Evolutionary conservation across 2,113 vertebrate species (phyloP).

Genomic region (Clinocottus analis): DNA sequence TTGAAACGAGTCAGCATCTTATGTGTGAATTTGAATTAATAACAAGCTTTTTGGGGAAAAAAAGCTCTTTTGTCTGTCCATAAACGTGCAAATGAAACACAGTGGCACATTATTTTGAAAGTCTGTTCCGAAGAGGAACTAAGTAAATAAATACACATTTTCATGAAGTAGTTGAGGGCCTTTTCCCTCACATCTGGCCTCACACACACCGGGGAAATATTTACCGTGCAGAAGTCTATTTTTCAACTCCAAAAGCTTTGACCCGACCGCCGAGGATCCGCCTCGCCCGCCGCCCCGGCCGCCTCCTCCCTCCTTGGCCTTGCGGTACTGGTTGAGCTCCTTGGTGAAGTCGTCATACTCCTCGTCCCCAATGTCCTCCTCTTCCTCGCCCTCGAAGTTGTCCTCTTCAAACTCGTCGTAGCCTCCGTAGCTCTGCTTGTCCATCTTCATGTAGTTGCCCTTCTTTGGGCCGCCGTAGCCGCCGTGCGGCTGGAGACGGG

Average conservation of each 20-base stretch:
- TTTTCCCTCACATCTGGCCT: neutral
- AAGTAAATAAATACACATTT: neutral
- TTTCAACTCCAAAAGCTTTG: neutral
- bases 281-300: slow-evolving; percentile 73
- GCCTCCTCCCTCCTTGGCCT: slow-evolving; percentile 89
- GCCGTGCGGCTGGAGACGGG: slow-evolving; percentile 83
- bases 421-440: slow-evolving; percentile 88
- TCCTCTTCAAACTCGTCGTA: slow-evolving; percentile 92
- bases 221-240: neutral
- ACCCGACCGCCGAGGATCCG: slow-evolving; percentile 7
- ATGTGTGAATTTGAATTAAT: slow-evolving; percentile 20
- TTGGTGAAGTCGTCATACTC: slow-evolving; percentile 94
- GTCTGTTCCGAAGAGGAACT: neutral
- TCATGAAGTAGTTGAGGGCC: neutral
- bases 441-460: slow-evolving; percentile 90
- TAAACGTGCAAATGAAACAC: slow-evolving; percentile 5
- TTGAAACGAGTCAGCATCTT: neutral
- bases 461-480: slow-evolving; percentile 89
- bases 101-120: neutral
- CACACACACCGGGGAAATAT: slow-evolving; percentile 1
- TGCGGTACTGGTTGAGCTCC: slow-evolving; percentile 93
- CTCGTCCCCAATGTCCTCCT: slow-evolving; percentile 89
- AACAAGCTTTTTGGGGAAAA: neutral
- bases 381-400: slow-evolving; percentile 90
- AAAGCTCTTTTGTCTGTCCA: neutral